These are phyloP conservation scores for Ianthella basta DNA, from an alignment of 37 sponge, comb jelly and placozoan genomes.

Conservation along the genomic window DNA sequence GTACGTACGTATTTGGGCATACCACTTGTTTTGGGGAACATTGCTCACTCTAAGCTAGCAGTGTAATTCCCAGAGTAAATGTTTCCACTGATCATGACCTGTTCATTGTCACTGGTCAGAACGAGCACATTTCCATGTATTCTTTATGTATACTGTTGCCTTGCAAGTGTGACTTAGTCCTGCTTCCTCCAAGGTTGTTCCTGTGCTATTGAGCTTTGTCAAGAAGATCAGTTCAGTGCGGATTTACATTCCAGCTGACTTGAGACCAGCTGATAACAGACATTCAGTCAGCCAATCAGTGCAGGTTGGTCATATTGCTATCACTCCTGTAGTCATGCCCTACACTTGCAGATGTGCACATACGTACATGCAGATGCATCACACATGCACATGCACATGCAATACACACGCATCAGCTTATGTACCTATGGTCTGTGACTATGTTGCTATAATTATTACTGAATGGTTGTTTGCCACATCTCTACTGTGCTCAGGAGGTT, in stretches of 20 bases:
- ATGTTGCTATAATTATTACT: no score
- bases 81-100: not conserved
- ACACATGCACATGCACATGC: not conserved
- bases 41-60: no score
- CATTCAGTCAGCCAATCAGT: constrained; percentile 70
- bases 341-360: not conserved
- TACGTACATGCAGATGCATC: not conserved
- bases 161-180: no score
- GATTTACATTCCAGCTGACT: constrained; percentile 88
- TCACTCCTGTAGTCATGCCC: no score
- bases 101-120: no score
- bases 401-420: not conserved
- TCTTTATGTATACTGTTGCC: no score
- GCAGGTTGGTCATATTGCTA: constrained; percentile 23
- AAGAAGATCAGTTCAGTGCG: constrained; percentile 82
- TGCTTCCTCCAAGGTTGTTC: constrained; percentile 72
- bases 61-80: no score
- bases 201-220: constrained; percentile 74
- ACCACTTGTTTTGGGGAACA: no score
- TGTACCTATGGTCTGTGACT: no score
- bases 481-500: constrained; percentile 58
- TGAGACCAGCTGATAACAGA: constrained; percentile 70
- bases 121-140: no score
- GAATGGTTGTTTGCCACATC: no score
- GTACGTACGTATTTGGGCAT: constrained; percentile 32